These are phyloP conservation scores for Rallus limicola DNA, from an alignment of 2,113 vertebrate genomes.

Conservation along the genomic window DNA sequence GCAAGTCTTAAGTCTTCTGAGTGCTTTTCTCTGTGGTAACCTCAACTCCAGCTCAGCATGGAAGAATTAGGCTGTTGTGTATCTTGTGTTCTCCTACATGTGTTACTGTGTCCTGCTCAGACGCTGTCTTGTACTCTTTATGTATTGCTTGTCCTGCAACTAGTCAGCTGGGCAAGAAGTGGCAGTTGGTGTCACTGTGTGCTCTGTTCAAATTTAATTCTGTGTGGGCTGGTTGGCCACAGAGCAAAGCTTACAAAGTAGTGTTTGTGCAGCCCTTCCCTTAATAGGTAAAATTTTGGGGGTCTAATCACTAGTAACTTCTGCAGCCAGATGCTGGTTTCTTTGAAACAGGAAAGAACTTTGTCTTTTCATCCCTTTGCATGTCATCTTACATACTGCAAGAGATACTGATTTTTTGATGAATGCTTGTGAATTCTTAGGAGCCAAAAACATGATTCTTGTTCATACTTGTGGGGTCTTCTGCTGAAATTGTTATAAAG, in stretches of 20 bases:
- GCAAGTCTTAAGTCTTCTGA: neutral
- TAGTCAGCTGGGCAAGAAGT: neutral
- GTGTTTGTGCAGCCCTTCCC: neutral
- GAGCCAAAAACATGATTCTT: fast-evolving
- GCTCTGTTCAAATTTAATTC: neutral
- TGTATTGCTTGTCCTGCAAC: neutral
- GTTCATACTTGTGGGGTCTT: neutral
- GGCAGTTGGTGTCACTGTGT: neutral
- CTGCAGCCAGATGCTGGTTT: neutral
- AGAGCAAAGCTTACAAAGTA: neutral
- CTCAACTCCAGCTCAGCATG: neutral
- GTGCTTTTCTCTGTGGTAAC: neutral
- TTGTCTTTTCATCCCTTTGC: neutral
- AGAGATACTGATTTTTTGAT: neutral
- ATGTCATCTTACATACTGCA: neutral
- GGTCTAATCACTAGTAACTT: neutral
- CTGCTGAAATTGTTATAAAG: neutral
- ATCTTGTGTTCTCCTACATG: neutral
- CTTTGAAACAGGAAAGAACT: neutral
- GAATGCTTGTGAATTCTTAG: neutral
- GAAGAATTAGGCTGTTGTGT: neutral
- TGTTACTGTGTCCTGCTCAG: neutral
- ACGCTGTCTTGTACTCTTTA: neutral
- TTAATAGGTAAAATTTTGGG: neutral
- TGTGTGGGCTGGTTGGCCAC: neutral